These are phyloP conservation scores for Procambarus virginalis DNA, from an alignment of 1,140 invertebrate species.

Conservation along the genomic window DNA sequence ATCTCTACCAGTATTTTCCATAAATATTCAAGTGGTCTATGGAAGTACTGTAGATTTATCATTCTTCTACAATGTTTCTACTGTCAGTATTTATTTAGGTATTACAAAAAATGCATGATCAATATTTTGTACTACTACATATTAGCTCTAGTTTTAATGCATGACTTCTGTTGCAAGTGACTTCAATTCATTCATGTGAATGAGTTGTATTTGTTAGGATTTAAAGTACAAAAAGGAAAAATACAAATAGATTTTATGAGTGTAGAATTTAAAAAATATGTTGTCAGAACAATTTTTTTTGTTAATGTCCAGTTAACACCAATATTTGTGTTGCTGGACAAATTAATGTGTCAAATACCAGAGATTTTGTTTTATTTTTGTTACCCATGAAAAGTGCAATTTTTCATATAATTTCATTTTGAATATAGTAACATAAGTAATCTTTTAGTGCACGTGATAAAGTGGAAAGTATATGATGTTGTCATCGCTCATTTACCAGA, in stretches of 20 bases:
- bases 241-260: not conserved
- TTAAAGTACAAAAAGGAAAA: not conserved
- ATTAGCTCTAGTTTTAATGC: not conserved
- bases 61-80: not conserved
- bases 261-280: not conserved
- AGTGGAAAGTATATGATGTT: not conserved
- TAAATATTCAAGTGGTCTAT: constrained; percentile 2
- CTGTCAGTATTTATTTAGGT: not conserved
- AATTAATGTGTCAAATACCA: no score
- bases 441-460: no score
- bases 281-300: not conserved
- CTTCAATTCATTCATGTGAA: not conserved
- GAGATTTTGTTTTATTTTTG: no score
- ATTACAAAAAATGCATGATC: not conserved
- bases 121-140: constrained; percentile 3
- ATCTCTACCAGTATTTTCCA: constrained; percentile 58
- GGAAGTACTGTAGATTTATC: not conserved
- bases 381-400: no score
- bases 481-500: not conserved
- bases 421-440: no score
- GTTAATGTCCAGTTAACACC: no score
- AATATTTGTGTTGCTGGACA: no score
- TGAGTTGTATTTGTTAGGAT: not conserved
- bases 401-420: no score
- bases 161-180: not conserved